Base-by-base conservation (phyloP, 2,113 vertebrate genomes). In the Camarhynchus parvulus region DNA sequence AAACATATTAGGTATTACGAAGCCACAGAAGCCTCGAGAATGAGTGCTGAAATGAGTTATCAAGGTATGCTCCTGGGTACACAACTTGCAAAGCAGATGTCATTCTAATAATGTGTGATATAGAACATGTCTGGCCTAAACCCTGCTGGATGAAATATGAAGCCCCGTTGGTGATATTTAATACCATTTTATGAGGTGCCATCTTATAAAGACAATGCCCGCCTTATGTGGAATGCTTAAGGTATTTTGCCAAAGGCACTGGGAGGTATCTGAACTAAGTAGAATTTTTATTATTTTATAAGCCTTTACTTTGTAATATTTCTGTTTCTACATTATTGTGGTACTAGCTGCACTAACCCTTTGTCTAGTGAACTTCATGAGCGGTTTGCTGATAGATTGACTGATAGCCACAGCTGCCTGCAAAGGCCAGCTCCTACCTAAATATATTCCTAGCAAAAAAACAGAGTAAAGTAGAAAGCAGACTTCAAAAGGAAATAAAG, bases 21-120 rank as follows among this genome's bases (percentile, higher is more conserved):
- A 97, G 97, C 98, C 97, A 96, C 97, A 97, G 98, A 98, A 98
- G 97, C 98, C 97, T 97, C 90, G 75, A 97, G 98, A 98, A 98
- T 96, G 97, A 97, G 97, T 97, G 97, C 98, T 98, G 98, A 98
- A 98, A 98, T 98, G 94, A 98, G 98, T 98, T 98, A 98, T 98
- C 98, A 97, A 97, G 98, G 98, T 98, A 98, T 98, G 98, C 98
- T 98, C 98, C 97, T 97, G 98, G 98, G 98, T 97, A 98, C 98
- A 98, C 97, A 98, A 98, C 98, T 98, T 98, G 98, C 98, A 98
- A 98, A 98, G 98, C 98, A 98, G 98, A 99, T 98, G 99, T 99
- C 98, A 99, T 98, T 99, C 99, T 99, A 99, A 99, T 99, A 99
- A 99, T 98, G 98, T 98, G 98, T 98, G 98, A 98, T 99, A 98